Evolutionary conservation across 2,797 vertebrate genomes (phyloP).

Genomic region (Hippocampus kuda): DNA sequence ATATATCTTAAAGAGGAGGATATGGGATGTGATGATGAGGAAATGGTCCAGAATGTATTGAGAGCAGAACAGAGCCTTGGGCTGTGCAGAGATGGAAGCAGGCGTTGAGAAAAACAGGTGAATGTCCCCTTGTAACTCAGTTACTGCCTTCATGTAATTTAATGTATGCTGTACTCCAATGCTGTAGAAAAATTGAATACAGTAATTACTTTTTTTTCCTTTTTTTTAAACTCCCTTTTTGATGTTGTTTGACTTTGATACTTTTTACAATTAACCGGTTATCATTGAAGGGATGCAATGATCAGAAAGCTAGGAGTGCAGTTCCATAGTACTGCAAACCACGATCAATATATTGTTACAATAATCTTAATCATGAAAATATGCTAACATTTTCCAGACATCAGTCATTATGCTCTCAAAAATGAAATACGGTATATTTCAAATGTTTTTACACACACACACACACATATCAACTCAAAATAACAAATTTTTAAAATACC

Average conservation of each 20-base stretch:
- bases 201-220: background rate
- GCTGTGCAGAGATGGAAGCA: background rate
- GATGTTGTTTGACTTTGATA: background rate
- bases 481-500: too few relatives aligned
- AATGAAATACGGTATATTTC: too few relatives aligned
- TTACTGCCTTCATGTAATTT: background rate
- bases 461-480: too few relatives aligned
- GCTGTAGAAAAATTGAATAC: background rate
- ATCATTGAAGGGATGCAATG: background rate
- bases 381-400: background rate
- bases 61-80: background rate
- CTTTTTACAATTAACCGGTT: background rate
- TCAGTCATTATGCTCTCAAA: too few relatives aligned
- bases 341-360: background rate
- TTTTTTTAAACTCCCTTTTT: background rate
- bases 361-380: background rate
- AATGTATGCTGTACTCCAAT: background rate
- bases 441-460: too few relatives aligned
- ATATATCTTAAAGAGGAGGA: background rate
- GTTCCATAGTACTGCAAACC: background rate
- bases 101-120: background rate
- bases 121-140: background rate
- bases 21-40: background rate
- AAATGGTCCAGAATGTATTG: background rate
- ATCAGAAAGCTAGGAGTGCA: background rate